Evolutionary conservation across 2,113 vertebrate species (phyloP).

Genomic region (Oncorhynchus gorbuscha): DNA sequence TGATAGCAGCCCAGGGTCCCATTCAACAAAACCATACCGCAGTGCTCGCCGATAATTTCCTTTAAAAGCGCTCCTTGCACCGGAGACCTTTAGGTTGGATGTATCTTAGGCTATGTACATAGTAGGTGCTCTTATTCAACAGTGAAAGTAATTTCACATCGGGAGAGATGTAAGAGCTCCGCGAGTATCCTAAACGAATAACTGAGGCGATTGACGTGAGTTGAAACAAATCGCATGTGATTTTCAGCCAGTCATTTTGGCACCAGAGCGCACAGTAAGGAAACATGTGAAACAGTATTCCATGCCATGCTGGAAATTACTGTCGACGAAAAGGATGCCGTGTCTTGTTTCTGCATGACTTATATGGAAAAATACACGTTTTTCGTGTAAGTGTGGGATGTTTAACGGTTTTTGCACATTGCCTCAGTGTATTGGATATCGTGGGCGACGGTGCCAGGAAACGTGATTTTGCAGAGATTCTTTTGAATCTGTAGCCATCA

Average conservation of each 20-base stretch:
- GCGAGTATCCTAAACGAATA: slow-evolving; percentile 34
- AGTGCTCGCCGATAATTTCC: slow-evolving; percentile 44
- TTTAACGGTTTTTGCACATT: slow-evolving; percentile 37
- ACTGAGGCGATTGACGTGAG: slow-evolving; percentile 52
- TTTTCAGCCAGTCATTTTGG: slow-evolving; percentile 67
- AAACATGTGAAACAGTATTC: slow-evolving; percentile 49
- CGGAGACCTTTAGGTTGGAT: neutral
- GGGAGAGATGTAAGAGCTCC: slow-evolving; percentile 47
- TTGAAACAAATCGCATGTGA: slow-evolving; percentile 53
- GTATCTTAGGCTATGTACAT: neutral
- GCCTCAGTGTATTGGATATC: slow-evolving; percentile 57
- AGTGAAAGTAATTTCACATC: slow-evolving; percentile 40
- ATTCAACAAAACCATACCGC: slow-evolving; percentile 22
- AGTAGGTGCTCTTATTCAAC: neutral
- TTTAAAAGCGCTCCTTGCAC: neutral
- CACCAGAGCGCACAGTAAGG: slow-evolving; percentile 46
- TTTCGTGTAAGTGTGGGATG: slow-evolving; percentile 37
- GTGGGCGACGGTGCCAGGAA: slow-evolving; percentile 72
- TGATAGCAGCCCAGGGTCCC: neutral
- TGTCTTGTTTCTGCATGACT: slow-evolving; percentile 47
- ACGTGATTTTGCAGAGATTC: slow-evolving; percentile 64
- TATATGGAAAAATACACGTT: slow-evolving; percentile 55
- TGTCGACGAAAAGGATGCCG: slow-evolving; percentile 61
- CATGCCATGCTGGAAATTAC: slow-evolving; percentile 43
- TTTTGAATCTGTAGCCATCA: slow-evolving; percentile 56